These are phyloP conservation scores for Caloenas nicobarica DNA, from an alignment of 2,113 vertebrate genomes.

Conservation along the genomic window DNA sequence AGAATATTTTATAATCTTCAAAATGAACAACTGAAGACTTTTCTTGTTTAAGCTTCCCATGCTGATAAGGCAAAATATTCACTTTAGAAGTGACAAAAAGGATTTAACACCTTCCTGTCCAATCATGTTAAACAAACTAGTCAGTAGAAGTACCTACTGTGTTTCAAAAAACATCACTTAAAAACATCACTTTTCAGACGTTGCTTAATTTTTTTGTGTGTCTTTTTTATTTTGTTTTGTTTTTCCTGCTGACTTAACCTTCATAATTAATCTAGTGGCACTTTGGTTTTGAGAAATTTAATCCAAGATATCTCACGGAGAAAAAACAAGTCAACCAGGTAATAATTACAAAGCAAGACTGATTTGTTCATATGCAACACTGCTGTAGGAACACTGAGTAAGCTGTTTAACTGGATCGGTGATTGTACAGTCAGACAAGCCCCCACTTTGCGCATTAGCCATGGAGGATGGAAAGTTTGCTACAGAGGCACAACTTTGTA, in stretches of 20 bases:
- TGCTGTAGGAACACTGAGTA: background rate
- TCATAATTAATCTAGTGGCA: background rate
- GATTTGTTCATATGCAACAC: background rate
- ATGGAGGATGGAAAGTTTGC: background rate
- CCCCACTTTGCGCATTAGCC: background rate
- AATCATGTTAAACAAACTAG: background rate
- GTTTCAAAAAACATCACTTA: background rate
- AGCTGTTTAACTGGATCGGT: background rate
- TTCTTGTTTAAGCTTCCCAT: background rate
- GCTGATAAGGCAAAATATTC: background rate
- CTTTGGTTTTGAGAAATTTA: background rate
- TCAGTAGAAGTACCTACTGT: background rate
- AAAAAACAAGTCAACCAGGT: background rate
- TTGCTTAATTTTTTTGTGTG: background rate
- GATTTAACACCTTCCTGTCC: background rate
- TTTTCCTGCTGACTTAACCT: background rate
- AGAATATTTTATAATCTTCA: background rate
- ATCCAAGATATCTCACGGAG: background rate
- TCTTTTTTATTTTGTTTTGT: background rate
- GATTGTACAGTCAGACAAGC: background rate
- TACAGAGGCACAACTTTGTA: background rate
- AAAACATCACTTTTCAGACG: background rate
- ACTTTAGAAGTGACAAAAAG: background rate
- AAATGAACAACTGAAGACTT: background rate
- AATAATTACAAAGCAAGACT: background rate